phyloP scores from a whole-genome alignment of 2,113 vertebrate genomes.

The Penelope pileata region DNA sequence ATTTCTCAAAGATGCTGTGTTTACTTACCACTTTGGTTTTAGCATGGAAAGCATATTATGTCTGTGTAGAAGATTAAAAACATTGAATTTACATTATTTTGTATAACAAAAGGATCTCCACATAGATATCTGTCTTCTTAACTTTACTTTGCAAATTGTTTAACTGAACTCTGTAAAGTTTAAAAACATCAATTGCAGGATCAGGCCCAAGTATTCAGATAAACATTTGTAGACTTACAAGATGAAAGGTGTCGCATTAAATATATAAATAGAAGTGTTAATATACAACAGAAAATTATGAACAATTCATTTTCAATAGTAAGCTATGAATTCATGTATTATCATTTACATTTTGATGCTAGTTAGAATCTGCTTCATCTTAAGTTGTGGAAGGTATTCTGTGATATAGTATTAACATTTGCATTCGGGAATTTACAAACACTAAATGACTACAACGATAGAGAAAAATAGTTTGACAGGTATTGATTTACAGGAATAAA shows the following conservation, averaged over 20 bases:
- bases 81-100: background rate
- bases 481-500: background rate
- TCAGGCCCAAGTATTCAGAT: background rate
- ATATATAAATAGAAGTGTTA: background rate
- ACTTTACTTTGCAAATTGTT: background rate
- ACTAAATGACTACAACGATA: background rate
- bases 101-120: background rate
- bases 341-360: background rate
- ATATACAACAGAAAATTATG: background rate
- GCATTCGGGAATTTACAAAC: background rate
- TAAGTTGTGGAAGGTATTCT: background rate
- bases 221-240: background rate
- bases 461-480: background rate
- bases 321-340: background rate
- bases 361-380: background rate
- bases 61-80: background rate
- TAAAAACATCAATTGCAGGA: background rate
- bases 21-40: background rate
- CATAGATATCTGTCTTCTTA: background rate
- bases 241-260: background rate
- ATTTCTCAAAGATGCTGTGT: conserved; percentile 28
- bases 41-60: background rate
- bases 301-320: background rate
- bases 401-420: background rate
- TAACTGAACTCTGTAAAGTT: background rate